Base-by-base conservation (phyloP, 2,113 vertebrate genomes). In the Atlantisia rogersi region DNA sequence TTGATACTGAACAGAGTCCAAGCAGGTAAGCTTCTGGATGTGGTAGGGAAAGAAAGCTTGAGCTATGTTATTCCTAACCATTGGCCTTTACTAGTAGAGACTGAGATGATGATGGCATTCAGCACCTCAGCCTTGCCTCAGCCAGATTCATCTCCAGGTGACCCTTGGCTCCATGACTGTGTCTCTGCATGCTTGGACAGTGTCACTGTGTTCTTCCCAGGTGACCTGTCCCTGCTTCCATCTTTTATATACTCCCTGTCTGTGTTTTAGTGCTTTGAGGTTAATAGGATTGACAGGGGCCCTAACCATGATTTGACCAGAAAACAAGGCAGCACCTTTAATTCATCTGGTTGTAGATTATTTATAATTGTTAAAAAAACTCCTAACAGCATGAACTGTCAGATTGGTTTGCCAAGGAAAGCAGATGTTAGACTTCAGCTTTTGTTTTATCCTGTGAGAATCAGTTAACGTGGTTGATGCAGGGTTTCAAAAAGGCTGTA, bases 401-500 rank as follows among this genome's bases (percentile, higher is more conserved):
- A 85, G 44, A 75, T 32, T 79, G 48, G 40, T 64, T 95, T 96
- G 82, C 95, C 75, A 92, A 90, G 44, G 35, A 83, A 77, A 84
- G 73, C 91, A 96, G 75, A 85, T 87, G 68, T 94, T 94, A 64
- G 58, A 73, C 65, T 70, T 95, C 68, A 78, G 46, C 46, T 79
- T 82, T 91, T 82, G 62, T 82, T 89, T 89, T 82, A 69, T 79
- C 71, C 89, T 74, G 48, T 59, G 63, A 70, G 52, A 85, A 67
- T 87, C 56, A 14, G 88, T 75, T 90, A 70, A 52, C 8, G 1
- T 91, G 84, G 64, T 35, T 86, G 67, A 88, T 89, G 88, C 63
- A 77, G 60, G 59, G 29, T 92, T 97, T 94, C 85, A 52, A 95
- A 52, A 95, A 92, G 83, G 35, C 37, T 75, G 31, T 79, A 21